Percentiles rank a stretch among this genome's conserved stretches.
Conservation (phyloP, 1,140 invertebrate species). For the Formica selysi region DNA sequence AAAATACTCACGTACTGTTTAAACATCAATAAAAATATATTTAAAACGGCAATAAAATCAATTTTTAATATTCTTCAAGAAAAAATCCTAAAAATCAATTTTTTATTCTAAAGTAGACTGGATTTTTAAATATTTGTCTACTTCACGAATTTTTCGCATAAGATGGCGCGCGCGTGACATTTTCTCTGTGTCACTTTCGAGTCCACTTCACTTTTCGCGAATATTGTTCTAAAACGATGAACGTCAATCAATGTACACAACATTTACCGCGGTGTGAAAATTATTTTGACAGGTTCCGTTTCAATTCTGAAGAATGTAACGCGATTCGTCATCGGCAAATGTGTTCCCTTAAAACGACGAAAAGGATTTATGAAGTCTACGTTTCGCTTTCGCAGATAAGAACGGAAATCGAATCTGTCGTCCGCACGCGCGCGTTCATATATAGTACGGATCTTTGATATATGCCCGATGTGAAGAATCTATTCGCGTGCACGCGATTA, state of each 20-base stretch:
- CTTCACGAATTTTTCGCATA: neutral
- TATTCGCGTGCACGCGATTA: conserved; percentile 62
- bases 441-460: conserved; percentile 15
- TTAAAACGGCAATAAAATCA: too few species aligned
- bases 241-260: neutral
- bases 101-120: too few species aligned
- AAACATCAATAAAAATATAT: too few species aligned
- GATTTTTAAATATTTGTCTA: neutral
- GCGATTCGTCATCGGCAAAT: neutral
- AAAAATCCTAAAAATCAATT: too few species aligned
- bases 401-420: conserved; percentile 70
- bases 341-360: neutral
- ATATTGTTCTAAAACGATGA: neutral
- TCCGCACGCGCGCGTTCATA: conserved; percentile 55
- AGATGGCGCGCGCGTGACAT: neutral
- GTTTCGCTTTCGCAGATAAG: conserved; percentile 39
- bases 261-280: neutral
- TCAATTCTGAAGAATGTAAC: neutral
- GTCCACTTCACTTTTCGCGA: neutral
- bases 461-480: conserved; percentile 63
- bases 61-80: too few species aligned
- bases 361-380: conserved; percentile 11
- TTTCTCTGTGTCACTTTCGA: neutral
- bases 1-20: too few species aligned
- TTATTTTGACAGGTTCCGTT: neutral